These are phyloP conservation scores for Plebejus melissa DNA, from an alignment of 2,888 invertebrate species.

Conservation along the genomic window DNA sequence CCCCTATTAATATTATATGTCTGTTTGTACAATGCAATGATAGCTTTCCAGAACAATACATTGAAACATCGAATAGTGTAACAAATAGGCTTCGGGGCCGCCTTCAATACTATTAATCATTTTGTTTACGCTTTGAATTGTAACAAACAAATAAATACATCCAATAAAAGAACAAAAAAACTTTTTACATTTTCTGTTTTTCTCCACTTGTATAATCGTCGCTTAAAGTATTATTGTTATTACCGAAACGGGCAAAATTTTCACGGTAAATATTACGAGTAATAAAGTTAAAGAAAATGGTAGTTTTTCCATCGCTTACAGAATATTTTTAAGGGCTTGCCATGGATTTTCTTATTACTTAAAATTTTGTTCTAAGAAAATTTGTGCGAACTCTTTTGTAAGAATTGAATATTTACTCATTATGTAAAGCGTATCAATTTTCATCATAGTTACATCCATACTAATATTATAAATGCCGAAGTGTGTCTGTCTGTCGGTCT, in stretches of 20 bases:
- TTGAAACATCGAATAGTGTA: constrained; percentile 14
- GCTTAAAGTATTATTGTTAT: constrained; percentile 22
- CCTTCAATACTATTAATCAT: constrained; percentile 40
- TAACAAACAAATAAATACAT: constrained; percentile 27
- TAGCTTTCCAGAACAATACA: constrained; percentile 21
- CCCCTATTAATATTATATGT: background rate
- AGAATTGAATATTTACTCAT: too few relatives aligned
- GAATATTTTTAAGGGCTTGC: background rate
- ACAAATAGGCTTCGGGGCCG: constrained; percentile 20
- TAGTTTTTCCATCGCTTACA: background rate
- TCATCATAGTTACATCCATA: too few relatives aligned
- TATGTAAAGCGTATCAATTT: too few relatives aligned
- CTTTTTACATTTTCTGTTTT: constrained; percentile 25
- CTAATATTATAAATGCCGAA: too few relatives aligned
- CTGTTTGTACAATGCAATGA: constrained; percentile 17
- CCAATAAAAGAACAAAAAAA: constrained; percentile 24
- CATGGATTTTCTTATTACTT: background rate
- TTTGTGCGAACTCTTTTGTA: background rate
- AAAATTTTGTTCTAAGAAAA: background rate
- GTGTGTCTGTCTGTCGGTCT: too few relatives aligned
- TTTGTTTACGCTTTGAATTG: constrained; percentile 42
- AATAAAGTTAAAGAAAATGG: background rate
- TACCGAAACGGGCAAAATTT: constrained; percentile 10
- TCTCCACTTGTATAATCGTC: background rate
- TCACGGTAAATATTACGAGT: constrained; percentile 1